A percentile compares a stretch with the other conserved stretches of the same genome.
Evolutionary conservation across 2,113 vertebrate species (phyloP).

Genomic region (Microtus oregoni): DNA sequence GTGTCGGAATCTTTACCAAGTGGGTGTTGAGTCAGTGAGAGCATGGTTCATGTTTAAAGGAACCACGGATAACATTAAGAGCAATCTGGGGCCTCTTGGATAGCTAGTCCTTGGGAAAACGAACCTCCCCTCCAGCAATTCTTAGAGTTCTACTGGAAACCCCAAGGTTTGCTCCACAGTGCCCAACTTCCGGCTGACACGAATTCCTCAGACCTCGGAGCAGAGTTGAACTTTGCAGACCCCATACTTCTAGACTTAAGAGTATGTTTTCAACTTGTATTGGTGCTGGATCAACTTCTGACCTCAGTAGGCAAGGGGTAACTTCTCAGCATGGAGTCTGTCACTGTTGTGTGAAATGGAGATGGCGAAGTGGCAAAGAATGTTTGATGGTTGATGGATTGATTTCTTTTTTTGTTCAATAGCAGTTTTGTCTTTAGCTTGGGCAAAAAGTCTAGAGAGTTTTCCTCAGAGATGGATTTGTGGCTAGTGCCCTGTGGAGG

Average conservation of each 20-base stretch:
- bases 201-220: conserved; percentile 65
- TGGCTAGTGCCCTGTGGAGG: background rate
- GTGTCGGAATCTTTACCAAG: background rate
- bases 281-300: conserved; percentile 60
- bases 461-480: background rate
- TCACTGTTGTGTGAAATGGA: background rate
- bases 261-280: conserved; percentile 27
- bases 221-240: conserved; percentile 53
- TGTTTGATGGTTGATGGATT: background rate
- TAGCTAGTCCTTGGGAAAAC: background rate
- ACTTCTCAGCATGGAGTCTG: conserved; percentile 47
- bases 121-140: background rate
- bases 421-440: conserved; percentile 23
- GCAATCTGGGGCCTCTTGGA: background rate
- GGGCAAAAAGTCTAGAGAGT: background rate
- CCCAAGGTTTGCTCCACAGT: conserved; percentile 78
- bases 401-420: background rate
- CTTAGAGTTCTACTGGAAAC: conserved; percentile 78
- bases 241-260: background rate
- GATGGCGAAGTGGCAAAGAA: background rate
- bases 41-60: background rate
- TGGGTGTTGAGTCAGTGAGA: background rate
- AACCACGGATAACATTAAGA: background rate
- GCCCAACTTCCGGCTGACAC: conserved; percentile 79
- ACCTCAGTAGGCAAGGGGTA: conserved; percentile 26